Evolutionary conservation across 1,140 invertebrate genomes (phyloP).

Genomic region (Pantala flavescens): DNA sequence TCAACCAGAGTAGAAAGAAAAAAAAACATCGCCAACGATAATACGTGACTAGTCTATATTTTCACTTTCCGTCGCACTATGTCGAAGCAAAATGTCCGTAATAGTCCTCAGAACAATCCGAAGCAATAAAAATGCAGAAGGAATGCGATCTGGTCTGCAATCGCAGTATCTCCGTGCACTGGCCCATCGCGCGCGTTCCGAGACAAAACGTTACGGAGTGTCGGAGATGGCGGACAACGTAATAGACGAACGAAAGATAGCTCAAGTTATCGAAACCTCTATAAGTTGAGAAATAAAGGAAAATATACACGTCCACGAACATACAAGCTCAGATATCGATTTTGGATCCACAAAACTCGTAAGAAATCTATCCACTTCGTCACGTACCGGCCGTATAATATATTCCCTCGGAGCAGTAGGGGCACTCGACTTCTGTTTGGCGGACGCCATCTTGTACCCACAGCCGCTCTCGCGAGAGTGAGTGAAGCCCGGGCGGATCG

Average conservation of each 20-base stretch:
- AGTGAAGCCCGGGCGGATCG: conserved; percentile 1
- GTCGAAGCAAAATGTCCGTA: no score
- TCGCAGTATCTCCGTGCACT: background rate
- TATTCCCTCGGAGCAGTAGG: background rate
- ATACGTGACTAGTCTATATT: background rate
- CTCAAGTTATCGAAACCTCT: background rate
- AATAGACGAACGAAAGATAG: background rate
- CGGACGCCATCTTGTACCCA: conserved; percentile 2
- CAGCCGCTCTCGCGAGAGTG: conserved; percentile 5
- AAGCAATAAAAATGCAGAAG: no score
- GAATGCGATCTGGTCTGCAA: no score
- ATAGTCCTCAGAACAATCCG: no score
- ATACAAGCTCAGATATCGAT: no score
- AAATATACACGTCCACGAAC: background rate
- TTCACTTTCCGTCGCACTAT: background rate
- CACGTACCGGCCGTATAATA: background rate
- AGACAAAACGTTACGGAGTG: background rate
- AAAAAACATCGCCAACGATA: background rate
- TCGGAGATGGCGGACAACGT: conserved; percentile 1
- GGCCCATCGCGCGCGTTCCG: background rate
- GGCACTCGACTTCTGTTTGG: background rate
- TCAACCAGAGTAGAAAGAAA: no score
- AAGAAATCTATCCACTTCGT: background rate
- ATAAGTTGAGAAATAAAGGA: background rate
- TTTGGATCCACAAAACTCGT: no score